Base-by-base conservation (phyloP, 2,888 invertebrate species). In the Lasioglossum leucozonium region DNA sequence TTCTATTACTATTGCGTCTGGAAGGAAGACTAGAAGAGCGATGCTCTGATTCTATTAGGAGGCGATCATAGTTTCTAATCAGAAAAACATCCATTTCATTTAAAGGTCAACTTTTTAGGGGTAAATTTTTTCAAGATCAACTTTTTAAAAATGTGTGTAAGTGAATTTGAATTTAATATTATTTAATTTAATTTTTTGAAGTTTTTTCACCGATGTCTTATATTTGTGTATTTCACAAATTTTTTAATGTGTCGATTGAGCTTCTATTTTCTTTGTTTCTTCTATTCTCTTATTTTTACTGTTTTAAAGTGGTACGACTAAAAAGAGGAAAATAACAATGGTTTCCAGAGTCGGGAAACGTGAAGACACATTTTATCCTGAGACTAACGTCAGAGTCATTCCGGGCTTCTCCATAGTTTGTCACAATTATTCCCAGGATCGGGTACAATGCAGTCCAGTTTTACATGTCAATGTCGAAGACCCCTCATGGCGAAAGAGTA, bases 401-500 rank as follows among this genome's bases (percentile, higher is more conserved):
- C 22, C 65, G 44, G 11, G 58, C 30, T 65, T 26, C 30, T n/a
- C 34, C 73, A 6, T 72, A 82, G 72, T 87, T 87, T 82, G 87
- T 85, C 82, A 82, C 77, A 79, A 88, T 88, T 87, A 82, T 88
- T 81, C 80, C 42, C 34, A 42, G 58, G 71, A 42, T 40, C 62
- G 42, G 34, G 74, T 55, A 72, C 76, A 73, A 44, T 79, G 77
- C 78, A 72, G 40, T 67, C 73, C 58, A 42, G 81, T 72, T 84
- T 89, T 82, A 82, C 87, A 87, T 87, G 76, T 86, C 86, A 79
- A 82, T 83, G 85, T 85, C 84, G 72, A 87, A 75, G 90, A 88
- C 89, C 91, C 90, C 89, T 90, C 91, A 91, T 88, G 88, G 88
- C 78, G 91, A 90, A 88, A 87, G 90, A 91, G 89, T 90, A 91